Conservation (phyloP, 2,797 vertebrate species). For the Heterohyrax brucei region DNA sequence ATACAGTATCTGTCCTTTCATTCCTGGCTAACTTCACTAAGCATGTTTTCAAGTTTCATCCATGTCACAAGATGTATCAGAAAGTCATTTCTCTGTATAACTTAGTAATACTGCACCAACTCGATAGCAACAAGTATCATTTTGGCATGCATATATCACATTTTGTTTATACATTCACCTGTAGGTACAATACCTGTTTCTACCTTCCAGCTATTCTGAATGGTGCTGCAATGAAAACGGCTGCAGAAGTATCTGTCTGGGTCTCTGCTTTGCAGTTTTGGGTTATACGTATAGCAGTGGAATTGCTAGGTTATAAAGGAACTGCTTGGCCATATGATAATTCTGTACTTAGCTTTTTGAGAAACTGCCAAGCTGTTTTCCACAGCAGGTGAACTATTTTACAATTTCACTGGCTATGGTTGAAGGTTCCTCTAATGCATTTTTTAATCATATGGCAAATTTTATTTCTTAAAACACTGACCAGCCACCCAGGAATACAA, state of each 20-base stretch:
- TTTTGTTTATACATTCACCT: not conserved
- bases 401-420: not conserved
- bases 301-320: not conserved
- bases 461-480: slow-evolving; percentile 54
- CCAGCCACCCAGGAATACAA: slow-evolving; percentile 5
- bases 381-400: not conserved
- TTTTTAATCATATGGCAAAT: slow-evolving; percentile 53
- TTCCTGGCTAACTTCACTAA: not conserved
- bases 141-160: not conserved
- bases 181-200: not conserved
- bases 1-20: not conserved
- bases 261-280: not conserved
- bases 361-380: not conserved
- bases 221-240: not conserved
- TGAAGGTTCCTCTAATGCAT: not conserved
- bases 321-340: not conserved
- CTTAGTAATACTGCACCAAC: not conserved
- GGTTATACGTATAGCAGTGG: not conserved
- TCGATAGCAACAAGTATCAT: too few relatives aligned
- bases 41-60: not conserved
- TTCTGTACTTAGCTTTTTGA: not conserved
- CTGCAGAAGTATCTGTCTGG: not conserved
- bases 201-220: not conserved
- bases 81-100: not conserved
- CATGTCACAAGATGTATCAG: not conserved